A percentile compares a stretch with the other conserved stretches of the same genome.
phyloP scores from a whole-genome alignment of 2,888 invertebrate species.

The Drosophila atroscutellata region DNA sequence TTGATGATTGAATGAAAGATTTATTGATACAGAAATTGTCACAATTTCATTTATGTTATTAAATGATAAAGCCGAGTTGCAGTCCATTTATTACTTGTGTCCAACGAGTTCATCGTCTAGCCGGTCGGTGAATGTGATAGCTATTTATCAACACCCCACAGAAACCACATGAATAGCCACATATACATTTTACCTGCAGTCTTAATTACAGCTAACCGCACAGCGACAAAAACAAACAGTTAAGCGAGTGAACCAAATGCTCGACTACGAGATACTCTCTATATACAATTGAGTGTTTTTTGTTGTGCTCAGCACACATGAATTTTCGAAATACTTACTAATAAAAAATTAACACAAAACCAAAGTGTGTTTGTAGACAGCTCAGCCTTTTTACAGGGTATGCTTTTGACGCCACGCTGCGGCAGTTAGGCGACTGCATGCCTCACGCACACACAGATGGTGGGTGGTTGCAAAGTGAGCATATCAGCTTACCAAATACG shows the following conservation, averaged over 20 bases:
- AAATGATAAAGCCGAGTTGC: not conserved
- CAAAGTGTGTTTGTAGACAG: no score
- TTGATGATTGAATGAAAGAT: not conserved
- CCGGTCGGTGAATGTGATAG: constrained; percentile 31
- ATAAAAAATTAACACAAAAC: not conserved
- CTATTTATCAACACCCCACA: constrained; percentile 41
- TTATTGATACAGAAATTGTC: not conserved
- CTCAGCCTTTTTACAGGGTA: constrained; percentile 9
- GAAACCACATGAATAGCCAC: constrained; percentile 19
- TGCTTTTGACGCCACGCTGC: constrained; percentile 25
- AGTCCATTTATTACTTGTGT: constrained; percentile 6
- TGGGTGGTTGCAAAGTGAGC: not conserved
- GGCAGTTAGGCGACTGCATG: constrained; percentile 36
- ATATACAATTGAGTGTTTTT: not conserved
- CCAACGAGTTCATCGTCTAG: constrained; percentile 36
- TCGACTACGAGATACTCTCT: not conserved
- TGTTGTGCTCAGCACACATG: not conserved
- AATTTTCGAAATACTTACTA: not conserved
- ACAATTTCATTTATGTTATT: constrained; percentile 2
- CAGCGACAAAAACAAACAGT: constrained; percentile 4
- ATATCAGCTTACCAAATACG: constrained; percentile 24
- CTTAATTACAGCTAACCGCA: constrained; percentile 60
- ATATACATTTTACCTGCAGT: constrained; percentile 30
- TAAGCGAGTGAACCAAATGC: not conserved
- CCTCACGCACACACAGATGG: constrained; percentile 16